Evolutionary conservation across 2,797 vertebrate species (phyloP).

Genomic region (Danio albolineatus): DNA sequence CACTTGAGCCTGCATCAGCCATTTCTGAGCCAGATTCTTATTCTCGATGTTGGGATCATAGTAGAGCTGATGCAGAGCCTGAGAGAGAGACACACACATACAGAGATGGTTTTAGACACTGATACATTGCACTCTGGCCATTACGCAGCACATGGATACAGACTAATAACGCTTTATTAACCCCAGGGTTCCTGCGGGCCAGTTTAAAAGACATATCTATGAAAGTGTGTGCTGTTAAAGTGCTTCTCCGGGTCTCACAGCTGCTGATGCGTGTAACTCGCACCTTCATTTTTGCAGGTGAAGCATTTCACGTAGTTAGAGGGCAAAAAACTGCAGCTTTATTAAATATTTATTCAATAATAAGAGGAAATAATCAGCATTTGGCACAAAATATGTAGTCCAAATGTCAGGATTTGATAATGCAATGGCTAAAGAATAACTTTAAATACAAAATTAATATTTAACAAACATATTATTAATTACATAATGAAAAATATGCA

Average conservation of each 20-base stretch:
- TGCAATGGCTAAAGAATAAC: no score
- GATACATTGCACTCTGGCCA: neutral
- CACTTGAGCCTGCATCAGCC: conserved; percentile 99
- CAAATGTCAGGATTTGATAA: neutral
- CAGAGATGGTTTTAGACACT: conserved; percentile 5
- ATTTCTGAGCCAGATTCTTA: conserved; percentile 99
- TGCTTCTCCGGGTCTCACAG: neutral
- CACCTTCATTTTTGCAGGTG: neutral
- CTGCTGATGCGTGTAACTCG: conserved; percentile 2
- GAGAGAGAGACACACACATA: conserved; percentile 46
- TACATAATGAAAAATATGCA: no score
- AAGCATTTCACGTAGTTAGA: neutral
- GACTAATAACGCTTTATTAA: conserved; percentile 25
- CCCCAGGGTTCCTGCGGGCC: neutral
- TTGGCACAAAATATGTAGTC: neutral
- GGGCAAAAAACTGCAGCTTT: neutral
- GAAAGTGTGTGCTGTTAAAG: conserved; percentile 8
- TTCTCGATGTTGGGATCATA: conserved; percentile 99
- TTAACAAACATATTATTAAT: no score
- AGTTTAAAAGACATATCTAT: conserved; percentile 4
- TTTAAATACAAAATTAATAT: no score
- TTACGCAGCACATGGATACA: neutral
- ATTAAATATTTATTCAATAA: neutral
- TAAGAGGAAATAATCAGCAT: neutral
- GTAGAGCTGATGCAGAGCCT: conserved; percentile 98